Percentiles rank a stretch among this genome's conserved stretches.
phyloP scores from a whole-genome alignment of 2,888 invertebrate genomes.

The Ichneumon xanthorius region DNA sequence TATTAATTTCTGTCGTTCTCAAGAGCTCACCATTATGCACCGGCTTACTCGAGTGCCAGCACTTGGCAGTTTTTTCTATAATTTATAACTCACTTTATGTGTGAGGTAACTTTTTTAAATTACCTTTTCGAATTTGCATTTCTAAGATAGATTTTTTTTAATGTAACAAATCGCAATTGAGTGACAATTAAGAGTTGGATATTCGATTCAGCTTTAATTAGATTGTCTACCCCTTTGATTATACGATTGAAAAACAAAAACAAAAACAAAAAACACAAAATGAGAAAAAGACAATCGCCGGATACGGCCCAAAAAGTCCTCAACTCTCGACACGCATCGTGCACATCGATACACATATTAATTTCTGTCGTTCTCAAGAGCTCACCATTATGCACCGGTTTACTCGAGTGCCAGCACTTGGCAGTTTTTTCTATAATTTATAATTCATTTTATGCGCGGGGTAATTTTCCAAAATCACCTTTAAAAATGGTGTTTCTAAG shows the following conservation, averaged over 20 bases:
- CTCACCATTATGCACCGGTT: slow-evolving; percentile 8
- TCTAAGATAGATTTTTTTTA: no score
- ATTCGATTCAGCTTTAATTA: no score
- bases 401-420: slow-evolving; percentile 24
- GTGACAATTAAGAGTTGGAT: background rate
- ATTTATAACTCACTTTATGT: background rate
- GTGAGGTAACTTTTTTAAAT: no score
- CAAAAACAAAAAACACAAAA: slow-evolving; percentile 30
- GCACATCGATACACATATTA: slow-evolving; percentile 35
- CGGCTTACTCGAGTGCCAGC: slow-evolving; percentile 17
- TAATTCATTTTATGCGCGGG: background rate
- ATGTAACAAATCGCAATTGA: no score
- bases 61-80: slow-evolving; percentile 30
- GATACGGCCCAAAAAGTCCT: slow-evolving; percentile 46
- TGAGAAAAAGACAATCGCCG: slow-evolving; percentile 44
- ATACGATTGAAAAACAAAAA: background rate
- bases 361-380: slow-evolving; percentile 48
- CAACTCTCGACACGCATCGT: slow-evolving; percentile 56
- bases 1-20: slow-evolving; percentile 47
- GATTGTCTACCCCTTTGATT: no score
- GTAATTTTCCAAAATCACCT: no score
- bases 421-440: slow-evolving; percentile 17
- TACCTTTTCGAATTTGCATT: no score
- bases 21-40: slow-evolving; percentile 26
- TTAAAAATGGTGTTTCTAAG: no score